Evolutionary conservation across 2,113 vertebrate genomes (phyloP), one percentile per base, ranked within the genome.

Genomic region (Platycercus adscitus): DNA sequence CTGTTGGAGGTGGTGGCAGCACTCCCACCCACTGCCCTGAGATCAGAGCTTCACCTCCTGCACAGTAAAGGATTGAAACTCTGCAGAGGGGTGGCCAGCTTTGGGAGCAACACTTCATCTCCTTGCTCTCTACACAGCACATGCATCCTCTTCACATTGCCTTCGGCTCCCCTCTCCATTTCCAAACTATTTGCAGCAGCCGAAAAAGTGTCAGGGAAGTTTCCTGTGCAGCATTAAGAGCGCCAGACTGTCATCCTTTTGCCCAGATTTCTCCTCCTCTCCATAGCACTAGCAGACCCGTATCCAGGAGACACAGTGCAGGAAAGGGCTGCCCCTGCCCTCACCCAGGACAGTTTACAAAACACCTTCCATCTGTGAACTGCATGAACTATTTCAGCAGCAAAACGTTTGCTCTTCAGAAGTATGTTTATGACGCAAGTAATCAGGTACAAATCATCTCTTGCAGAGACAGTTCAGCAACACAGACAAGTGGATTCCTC

Each of bases 21-120:
- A 0, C 12, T 50, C 49, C 31, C 11, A 7, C 5, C 4, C 2
- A 1, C 37, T 31, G 37, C 2, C 1, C 10, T 11, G 52, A 28
- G n/a, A n/a, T 26, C 52, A 31, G 33, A 50, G n/a, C 55, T 80
- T 71, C 35, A 19, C 72, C 26, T 8, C 17, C 49, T 13, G 8
- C 1, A 4, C 55, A 19, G 33, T 6, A 16, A 26, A 24, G n/a
- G 25, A 20, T 2, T 33, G 44, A 28, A 39, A 13, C 3, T 3
- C 9, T 5, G 3, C 16, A 29, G 68, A 17, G 18, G 23, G 17
- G 29, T 5, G 21, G 17, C 13, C 53, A 18, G 55, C 35, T 28
- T 4, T 2, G 1, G 28, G 23, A 24, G 33, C 23, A 44, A 25
- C 0, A 0, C 33, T 33, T 49, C 2, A 1, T 29, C 43, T 7